These are phyloP conservation scores for Pundamilia nyererei DNA, from an alignment of 2,113 vertebrate genomes.

Conservation along the genomic window DNA sequence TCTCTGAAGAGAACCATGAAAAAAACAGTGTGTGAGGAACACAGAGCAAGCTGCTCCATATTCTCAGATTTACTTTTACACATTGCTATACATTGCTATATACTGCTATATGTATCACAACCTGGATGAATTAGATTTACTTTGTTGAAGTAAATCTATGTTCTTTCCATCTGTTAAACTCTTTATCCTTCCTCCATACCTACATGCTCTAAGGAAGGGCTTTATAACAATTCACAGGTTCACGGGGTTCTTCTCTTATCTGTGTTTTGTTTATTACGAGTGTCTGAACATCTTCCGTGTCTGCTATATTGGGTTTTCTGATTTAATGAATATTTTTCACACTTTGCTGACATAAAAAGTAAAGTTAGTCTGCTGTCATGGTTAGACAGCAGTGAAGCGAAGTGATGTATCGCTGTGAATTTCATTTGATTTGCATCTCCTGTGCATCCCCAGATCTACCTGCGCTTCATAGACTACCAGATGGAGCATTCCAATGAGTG, in stretches of 20 bases:
- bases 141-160: neutral
- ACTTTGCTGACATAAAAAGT: neutral
- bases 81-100: neutral
- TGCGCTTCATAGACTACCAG: slow-evolving; percentile 95
- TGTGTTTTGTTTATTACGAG: neutral
- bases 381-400: neutral
- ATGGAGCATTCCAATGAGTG: slow-evolving; percentile 99
- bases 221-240: neutral
- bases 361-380: neutral
- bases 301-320: neutral
- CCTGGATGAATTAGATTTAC: neutral
- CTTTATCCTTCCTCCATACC: neutral
- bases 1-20: neutral
- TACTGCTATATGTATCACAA: neutral
- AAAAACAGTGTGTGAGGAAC: neutral
- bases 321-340: neutral
- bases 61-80: neutral
- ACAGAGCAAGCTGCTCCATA: neutral
- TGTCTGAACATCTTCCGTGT: neutral
- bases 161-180: neutral
- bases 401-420: neutral
- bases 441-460: slow-evolving; percentile 80
- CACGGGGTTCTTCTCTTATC: neutral
- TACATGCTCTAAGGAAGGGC: neutral
- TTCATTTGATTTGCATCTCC: neutral